Evolutionary conservation across 2,113 vertebrate species (phyloP), one percentile per base, ranked within the genome.

Genomic region (Erinaceus europaeus): DNA sequence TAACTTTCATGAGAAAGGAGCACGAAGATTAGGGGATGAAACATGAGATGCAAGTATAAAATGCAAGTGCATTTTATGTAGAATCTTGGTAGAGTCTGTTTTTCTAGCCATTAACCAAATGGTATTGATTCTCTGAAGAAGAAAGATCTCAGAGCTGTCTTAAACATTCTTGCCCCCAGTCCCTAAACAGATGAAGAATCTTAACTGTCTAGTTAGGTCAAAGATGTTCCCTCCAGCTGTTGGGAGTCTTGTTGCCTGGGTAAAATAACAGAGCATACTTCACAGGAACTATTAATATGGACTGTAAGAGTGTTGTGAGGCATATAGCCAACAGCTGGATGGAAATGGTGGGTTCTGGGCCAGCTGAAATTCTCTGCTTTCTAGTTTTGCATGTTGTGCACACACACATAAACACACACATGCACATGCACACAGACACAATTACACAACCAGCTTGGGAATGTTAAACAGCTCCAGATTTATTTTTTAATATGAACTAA

Each of bases 391-490:
- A 77, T 92, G n/a, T 90, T 85, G 77, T 76, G 9, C 55, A 38
- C 72, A 88, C n/a, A 83, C 34, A 62, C 44, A 79, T 2, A 87
- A 3, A 84, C 59, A 90, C 59, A 84, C 21, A 77, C 38, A 44
- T 21, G 23, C 38, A 25, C 48, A 4, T 12, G n/a, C 44, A 9
- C 4, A n/a, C 4, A 4, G 21, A 42, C 17, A 6, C 38, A 32
- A 44, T 42, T 25, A 52, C 40, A 42, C 44, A 89, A 65, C 23
- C n/a, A 36, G 48, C 72, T 32, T 81, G 7, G 46, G 84, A 95
- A 95, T 86, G 92, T 84, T 86, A 92, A 95, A 85, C 27, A 67
- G n/a, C 42, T 95, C 81, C 91, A 95, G 65, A 73, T 94, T 96
- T 94, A 76, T 94, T 79, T 89, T 92, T 93, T 89, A 89, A 95